Evolutionary conservation across 2,888 invertebrate genomes (phyloP), one percentile per base, ranked within the genome.

Genomic region (Phortica magna): DNA sequence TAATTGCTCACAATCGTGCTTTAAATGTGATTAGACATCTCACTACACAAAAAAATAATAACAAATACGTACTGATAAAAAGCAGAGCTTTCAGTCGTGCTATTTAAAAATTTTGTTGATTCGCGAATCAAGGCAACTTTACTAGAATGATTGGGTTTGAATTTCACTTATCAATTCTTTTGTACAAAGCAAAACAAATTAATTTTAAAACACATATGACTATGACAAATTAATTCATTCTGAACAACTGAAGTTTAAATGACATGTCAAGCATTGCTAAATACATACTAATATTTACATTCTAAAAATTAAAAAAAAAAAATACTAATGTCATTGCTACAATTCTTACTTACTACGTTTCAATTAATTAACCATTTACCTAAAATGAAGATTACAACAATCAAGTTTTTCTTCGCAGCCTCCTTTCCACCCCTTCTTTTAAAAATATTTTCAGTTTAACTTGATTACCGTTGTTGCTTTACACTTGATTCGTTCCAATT

Each of bases 1-100:
- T 82, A 78, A 68, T 73, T 64, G 65, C 57, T 70, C 53, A 59
- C 73, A 59, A 22, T 48, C n/a, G 57, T 14, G 41, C 14, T 12
- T 48, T 7, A 14, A 71, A 31, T 31, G 53, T 53, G 53, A 53
- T 71, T 55, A 71, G 64, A 19, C 7, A 42, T 42, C 67, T 42
- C n/a, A 31, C 67, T 67, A 42, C 39, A 67, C 42, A 39, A 65
- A 10, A 65, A 7, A 41, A n/a, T 41, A n/a, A 10, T 10, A 14
- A 67, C 39, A 67, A 67, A 67, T 39, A 31, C 31, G 31, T 31
- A 31, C 64, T 64, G 64, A 64, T 64, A 64, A 31, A 39, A 9
- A 22, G 19, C 59, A 59, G 39, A 64, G 64, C 61, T 61, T 61
- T 61, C 22, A n/a, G 19, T 19, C n/a, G 22, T 19, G 10, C 19